phyloP scores from a whole-genome alignment of 2,797 vertebrate genomes.

The Ctenopoma multispine region DNA sequence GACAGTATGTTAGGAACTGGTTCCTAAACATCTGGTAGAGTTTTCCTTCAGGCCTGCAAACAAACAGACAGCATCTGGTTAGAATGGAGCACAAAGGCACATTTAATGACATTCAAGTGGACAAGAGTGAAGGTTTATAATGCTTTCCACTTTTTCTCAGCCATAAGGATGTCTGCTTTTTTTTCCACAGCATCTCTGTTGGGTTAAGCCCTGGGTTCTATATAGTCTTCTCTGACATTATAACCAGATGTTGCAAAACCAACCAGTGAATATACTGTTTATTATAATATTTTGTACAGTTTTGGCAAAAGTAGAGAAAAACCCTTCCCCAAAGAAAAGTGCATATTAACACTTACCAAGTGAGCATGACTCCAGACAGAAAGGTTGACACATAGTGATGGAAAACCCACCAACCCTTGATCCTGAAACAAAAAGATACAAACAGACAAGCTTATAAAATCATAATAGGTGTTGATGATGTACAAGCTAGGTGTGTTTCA shows the following conservation, averaged over 20 bases:
- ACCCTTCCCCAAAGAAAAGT: background rate
- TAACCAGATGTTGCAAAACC: too few relatives aligned
- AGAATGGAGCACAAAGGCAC: background rate
- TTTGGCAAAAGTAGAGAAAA: background rate
- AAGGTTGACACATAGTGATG: slow-evolving; percentile 97
- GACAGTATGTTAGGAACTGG: slow-evolving; percentile 94
- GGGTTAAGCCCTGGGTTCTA: too few relatives aligned
- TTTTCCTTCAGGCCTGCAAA: slow-evolving; percentile 91
- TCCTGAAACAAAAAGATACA: slow-evolving; percentile 82
- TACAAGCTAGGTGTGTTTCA: too few relatives aligned
- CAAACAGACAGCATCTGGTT: slow-evolving; percentile 30
- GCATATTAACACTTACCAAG: slow-evolving; percentile 85
- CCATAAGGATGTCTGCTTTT: too few relatives aligned
- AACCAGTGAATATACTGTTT: background rate
- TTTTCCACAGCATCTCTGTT: too few relatives aligned
- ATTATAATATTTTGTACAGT: background rate
- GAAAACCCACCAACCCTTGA: slow-evolving; percentile 99
- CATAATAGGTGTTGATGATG: too few relatives aligned
- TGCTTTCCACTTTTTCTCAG: too few relatives aligned
- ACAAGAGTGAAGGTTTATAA: background rate
- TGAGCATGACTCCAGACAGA: slow-evolving; percentile 97
- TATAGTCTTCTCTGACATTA: too few relatives aligned
- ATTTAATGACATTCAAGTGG: background rate
- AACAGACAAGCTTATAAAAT: background rate
- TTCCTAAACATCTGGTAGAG: slow-evolving; percentile 98